Base-by-base conservation (phyloP, 2,113 vertebrate genomes). In the Hippocampus comes region DNA sequence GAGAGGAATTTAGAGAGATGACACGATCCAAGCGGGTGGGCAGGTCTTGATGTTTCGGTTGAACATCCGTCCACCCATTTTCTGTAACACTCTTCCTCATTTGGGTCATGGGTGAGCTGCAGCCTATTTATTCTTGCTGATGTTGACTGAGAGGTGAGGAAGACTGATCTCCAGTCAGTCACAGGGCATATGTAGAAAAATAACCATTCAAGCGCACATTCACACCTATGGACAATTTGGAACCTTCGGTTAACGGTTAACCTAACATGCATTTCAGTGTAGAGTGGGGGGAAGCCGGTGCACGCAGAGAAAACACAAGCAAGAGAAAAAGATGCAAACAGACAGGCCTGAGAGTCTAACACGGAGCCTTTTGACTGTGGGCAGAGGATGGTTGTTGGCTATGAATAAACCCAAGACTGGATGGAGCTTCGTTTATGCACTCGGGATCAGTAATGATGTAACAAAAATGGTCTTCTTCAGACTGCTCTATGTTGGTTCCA, bases 1-100 rank as follows among this genome's bases (percentile, higher is more conserved):
- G 73, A 84, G 77, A 89, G 83, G 74, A 85, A 87, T 75, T 88
- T 81, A 78, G 51, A 73, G 63, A 9, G 75, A 78, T 79, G 80
- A 85, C 80, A 55, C 42, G 76, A 82, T 78, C 78, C 72, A 15
- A 85, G 67, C 41, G 1, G 74, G 79, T 80, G 84, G 86, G 79
- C 86, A 77, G 67, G 51, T 72, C 55, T 70, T 78, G 63, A 43
- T n/a, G 82, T 78, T 67, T 70, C 79, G 83, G 73, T 67, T 71
- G 75, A 74, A 86, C 78, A 76, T 42, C 70, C 67, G 18, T 61
- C 15, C 23, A 51, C 18, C 53, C 53, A 3, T 30, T 61, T 61
- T 34, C 15, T 18, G 27, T 7, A 34, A 14, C 17, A 30, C 59
- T 30, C 17, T 34, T 34, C 27, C 27, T 61, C 25, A 18, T 34